A percentile compares a stretch with the other conserved stretches of the same genome.
Conservation (phyloP, 2,113 vertebrate species). For the Burhinus oedicnemus region DNA sequence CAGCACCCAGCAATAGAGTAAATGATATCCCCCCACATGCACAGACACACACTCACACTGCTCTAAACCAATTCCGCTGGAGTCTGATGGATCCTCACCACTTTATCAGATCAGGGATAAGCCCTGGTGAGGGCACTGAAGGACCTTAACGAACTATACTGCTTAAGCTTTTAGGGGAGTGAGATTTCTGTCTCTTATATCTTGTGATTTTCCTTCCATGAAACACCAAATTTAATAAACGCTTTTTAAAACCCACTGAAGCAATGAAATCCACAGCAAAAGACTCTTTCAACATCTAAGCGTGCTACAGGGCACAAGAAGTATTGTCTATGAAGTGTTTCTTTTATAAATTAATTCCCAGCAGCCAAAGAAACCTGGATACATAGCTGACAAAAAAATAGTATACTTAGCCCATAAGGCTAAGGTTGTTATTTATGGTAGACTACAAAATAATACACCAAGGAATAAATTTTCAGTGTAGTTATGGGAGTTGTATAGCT, state of each 20-base stretch:
- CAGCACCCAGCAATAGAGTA: neutral
- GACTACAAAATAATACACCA: slow-evolving; percentile 21
- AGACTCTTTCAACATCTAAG: neutral
- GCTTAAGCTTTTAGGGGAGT: neutral
- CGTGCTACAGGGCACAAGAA: neutral
- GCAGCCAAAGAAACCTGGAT: neutral
- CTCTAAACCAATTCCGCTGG: neutral
- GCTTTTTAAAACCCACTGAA: neutral
- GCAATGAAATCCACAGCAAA: neutral
- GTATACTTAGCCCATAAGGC: neutral
- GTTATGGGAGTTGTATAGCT: neutral
- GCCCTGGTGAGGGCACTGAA: neutral
- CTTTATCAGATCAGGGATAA: neutral
- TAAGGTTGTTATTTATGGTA: slow-evolving; percentile 33
- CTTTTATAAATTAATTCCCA: slow-evolving; percentile 43
- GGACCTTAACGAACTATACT: neutral
- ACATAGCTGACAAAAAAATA: neutral
- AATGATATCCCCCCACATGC: fast-evolving
- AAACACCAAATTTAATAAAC: neutral
- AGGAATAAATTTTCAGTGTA: slow-evolving; percentile 19
- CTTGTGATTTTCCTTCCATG: neutral
- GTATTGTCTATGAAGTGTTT: neutral
- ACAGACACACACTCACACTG: fast-evolving
- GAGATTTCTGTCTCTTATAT: neutral
- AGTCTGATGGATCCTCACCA: neutral